Conservation (phyloP, 2,797 vertebrate species). For the Etheostoma perlongum region DNA sequence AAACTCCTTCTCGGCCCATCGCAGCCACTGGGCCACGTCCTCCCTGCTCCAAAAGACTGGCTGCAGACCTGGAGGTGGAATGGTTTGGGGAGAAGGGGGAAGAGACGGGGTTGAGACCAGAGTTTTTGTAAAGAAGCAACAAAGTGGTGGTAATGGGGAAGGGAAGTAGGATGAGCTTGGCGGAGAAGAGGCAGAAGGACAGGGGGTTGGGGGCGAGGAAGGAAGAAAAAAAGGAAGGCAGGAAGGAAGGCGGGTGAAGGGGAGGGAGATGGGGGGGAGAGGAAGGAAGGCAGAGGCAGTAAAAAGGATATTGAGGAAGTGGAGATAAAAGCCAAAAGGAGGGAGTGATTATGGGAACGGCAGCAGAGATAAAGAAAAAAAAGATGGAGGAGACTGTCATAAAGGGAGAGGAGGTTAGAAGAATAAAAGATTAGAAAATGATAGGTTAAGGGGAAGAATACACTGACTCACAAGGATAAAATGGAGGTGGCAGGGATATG, state of each 20-base stretch:
- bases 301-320: conserved; percentile 84
- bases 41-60: conserved; percentile 95
- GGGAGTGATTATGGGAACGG: conserved; percentile 76
- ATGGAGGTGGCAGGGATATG: conserved; percentile 5
- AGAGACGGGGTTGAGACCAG: conserved; percentile 2
- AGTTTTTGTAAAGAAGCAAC: conserved; percentile 16
- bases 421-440: conserved; percentile 74
- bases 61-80: conserved; percentile 88
- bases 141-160: conserved; percentile 15
- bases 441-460: conserved; percentile 46
- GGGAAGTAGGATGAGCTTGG: conserved; percentile 42
- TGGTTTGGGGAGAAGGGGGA: background rate
- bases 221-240: conserved; percentile 44
- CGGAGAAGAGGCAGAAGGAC: conserved; percentile 36
- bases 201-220: conserved; percentile 2
- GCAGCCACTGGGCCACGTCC: conserved; percentile 96
- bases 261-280: background rate
- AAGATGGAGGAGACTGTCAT: conserved; percentile 60
- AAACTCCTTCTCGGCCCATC: conserved; percentile 96
- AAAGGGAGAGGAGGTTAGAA: conserved; percentile 62
- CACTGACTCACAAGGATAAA: conserved; percentile 40
- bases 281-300: conserved; percentile 74
- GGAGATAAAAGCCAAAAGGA: conserved; percentile 80
- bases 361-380: conserved; percentile 67
- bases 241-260: conserved; percentile 19